Percentiles rank a stretch among this genome's conserved stretches.
These are phyloP conservation scores for Sebastes trivittatus DNA, from an alignment of 2,797 vertebrate genomes.

Conservation along the genomic window DNA sequence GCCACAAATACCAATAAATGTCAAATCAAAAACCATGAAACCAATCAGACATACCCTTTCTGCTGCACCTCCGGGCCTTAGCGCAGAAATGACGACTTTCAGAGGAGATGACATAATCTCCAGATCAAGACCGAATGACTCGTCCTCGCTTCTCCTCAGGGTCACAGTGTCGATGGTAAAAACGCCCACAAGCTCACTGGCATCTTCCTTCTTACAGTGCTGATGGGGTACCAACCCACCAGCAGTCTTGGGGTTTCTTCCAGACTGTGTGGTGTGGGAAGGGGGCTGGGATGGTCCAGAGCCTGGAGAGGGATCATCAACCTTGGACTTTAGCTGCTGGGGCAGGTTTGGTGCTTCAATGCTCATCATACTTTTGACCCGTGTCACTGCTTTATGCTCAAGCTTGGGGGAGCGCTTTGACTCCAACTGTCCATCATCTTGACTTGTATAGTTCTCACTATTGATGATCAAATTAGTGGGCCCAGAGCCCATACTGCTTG, in stretches of 20 bases:
- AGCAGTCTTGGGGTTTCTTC: constrained; percentile 43
- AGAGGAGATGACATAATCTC: constrained; percentile 85
- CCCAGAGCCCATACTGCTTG: neutral
- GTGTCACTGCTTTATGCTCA: constrained; percentile 86
- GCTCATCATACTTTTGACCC: constrained; percentile 86
- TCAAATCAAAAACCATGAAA: neutral
- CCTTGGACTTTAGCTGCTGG: constrained; percentile 67
- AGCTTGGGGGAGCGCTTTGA: constrained; percentile 88
- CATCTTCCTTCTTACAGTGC: constrained; percentile 77
- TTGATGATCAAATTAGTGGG: constrained; percentile 71
- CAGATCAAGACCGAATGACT: constrained; percentile 85
- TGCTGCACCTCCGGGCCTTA: constrained; percentile 82
- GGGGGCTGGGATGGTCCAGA: constrained; percentile 41
- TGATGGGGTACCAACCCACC: constrained; percentile 18
- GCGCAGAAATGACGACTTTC: constrained; percentile 82
- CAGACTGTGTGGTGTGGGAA: constrained; percentile 53
- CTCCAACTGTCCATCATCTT: constrained; percentile 78
- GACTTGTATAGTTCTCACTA: constrained; percentile 54
- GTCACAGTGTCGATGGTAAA: constrained; percentile 76
- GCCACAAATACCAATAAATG: neutral
- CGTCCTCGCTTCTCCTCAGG: constrained; percentile 77
- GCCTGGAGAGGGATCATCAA: constrained; percentile 64
- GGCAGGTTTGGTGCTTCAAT: constrained; percentile 76
- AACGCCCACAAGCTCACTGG: constrained; percentile 52
- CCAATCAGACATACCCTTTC: constrained; percentile 81